A percentile compares a stretch with the other conserved stretches of the same genome.
Conservation (phyloP, 2,797 vertebrate genomes). For the Hafferia zeledoni region DNA sequence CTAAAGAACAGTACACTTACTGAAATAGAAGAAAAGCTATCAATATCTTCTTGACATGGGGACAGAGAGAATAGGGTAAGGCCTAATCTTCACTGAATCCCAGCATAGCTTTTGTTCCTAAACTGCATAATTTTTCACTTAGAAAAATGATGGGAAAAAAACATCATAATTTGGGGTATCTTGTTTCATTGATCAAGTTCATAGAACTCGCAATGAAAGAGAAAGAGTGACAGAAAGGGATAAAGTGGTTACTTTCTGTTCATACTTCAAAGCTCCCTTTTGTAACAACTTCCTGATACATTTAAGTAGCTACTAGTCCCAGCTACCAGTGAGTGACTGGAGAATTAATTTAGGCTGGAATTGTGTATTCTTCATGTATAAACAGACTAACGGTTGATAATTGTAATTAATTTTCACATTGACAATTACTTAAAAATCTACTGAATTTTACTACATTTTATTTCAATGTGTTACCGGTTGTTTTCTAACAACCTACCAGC, state of each 20-base stretch:
- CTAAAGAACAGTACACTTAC: not conserved
- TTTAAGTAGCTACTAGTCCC: not conserved
- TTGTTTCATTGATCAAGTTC: not conserved
- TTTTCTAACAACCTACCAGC: not conserved
- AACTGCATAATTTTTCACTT: not conserved
- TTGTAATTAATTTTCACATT: constrained; percentile 3
- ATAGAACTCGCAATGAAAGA: not conserved
- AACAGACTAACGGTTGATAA: not conserved
- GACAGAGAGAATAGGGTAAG: not conserved
- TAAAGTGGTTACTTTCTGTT: not conserved
- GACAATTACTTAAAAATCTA: not conserved
- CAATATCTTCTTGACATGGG: not conserved
- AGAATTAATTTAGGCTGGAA: not conserved
- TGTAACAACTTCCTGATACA: not conserved
- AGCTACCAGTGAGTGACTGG: not conserved
- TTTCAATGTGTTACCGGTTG: not conserved
- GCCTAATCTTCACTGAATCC: not conserved
- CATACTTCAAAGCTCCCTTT: not conserved
- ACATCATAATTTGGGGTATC: not conserved
- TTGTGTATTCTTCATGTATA: not conserved
- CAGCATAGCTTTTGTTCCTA: not conserved
- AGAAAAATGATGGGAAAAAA: not conserved
- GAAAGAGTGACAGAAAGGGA: not conserved
- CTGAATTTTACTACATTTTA: not conserved
- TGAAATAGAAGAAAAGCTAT: not conserved